phyloP scores from a whole-genome alignment of 2,888 invertebrate genomes.

The Ormyrus nitidulus region DNA sequence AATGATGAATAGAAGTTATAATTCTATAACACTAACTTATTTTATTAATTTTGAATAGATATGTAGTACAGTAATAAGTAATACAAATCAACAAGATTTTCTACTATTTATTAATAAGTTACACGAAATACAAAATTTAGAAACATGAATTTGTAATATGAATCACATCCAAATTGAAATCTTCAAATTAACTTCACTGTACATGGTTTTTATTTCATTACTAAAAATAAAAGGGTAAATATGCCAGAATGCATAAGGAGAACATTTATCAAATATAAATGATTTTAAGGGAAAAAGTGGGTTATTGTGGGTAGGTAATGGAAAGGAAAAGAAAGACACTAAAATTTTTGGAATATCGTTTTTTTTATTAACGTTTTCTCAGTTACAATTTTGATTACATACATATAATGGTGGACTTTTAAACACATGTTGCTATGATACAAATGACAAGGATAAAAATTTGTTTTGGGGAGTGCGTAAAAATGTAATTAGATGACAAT shows the following conservation, averaged over 20 bases:
- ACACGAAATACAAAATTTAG: too few relatives aligned
- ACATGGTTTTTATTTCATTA: too few relatives aligned
- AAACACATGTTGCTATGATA: slow-evolving; percentile 74
- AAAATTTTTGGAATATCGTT: slow-evolving; percentile 66
- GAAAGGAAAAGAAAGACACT: slow-evolving; percentile 34
- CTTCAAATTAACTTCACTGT: too few relatives aligned
- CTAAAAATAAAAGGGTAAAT: too few relatives aligned
- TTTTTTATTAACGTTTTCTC: slow-evolving; percentile 74
- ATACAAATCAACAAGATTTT: too few relatives aligned
- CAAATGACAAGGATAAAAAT: slow-evolving; percentile 75
- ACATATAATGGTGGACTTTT: slow-evolving; percentile 74
- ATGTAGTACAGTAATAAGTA: too few relatives aligned
- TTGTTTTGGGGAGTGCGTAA: slow-evolving; percentile 71
- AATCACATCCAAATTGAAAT: too few relatives aligned
- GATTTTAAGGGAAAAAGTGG: neutral
- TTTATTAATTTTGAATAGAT: too few relatives aligned
- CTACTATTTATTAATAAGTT: too few relatives aligned
- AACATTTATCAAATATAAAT: neutral
- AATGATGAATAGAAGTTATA: too few relatives aligned
- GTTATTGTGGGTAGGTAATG: slow-evolving; percentile 8
- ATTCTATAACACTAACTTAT: too few relatives aligned
- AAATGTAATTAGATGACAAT: slow-evolving; percentile 74
- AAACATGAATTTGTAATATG: too few relatives aligned
- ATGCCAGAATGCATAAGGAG: neutral
- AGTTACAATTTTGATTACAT: slow-evolving; percentile 75